Evolutionary conservation across 1,140 invertebrate species (phyloP), one percentile per base, ranked within the genome.

Genomic region (Diabrotica virgifera): DNA sequence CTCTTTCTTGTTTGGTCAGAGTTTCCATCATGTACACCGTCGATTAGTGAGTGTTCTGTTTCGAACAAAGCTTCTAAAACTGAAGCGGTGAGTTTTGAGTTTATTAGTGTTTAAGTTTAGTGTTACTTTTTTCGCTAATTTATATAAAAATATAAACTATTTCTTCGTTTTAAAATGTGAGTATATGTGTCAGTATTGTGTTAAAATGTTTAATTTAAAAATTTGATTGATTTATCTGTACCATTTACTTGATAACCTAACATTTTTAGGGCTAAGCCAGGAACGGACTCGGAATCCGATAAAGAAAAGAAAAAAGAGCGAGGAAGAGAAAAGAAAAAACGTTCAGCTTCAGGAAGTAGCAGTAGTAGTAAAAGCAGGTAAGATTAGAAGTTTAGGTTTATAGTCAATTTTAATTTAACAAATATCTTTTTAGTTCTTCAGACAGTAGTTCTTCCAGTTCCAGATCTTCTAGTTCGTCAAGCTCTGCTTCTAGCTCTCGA

Each of bases 301-400:
- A 89, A 89, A 78, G 88, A 89, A 52, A 88, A 86, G 76, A 89
- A 90, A 77, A 88, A 88, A 72, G 83, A 85, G 67, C 78, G 80
- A 70, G 79, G 77, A 14, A 82, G 86, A 69, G 86, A 87, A 8
- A 82, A 80, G 24, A 88, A 88, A 70, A 85, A 86, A 76, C 87
- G 87, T 67, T 85, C 85, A 70, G 82, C 85, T 50, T 90, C 89
- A 9, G 89, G 86, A 40, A 90, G 88, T 5, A 89, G 88, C 36
- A 91, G 88, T 58, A 91, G 89, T 65, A 90, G 87, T 70, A 89
- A 88, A 67, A 88, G 87, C 76, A 91, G 89, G 89, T 90, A 77
- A 68, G 40, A 57, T 50, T 53, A 52, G 53, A 63, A 54, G 38
- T 24, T 40, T 3, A 46, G 5, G 40, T 46, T 46, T 5, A 46